Base-by-base conservation (phyloP, 2,888 invertebrate species). In the Nebria salina region DNA sequence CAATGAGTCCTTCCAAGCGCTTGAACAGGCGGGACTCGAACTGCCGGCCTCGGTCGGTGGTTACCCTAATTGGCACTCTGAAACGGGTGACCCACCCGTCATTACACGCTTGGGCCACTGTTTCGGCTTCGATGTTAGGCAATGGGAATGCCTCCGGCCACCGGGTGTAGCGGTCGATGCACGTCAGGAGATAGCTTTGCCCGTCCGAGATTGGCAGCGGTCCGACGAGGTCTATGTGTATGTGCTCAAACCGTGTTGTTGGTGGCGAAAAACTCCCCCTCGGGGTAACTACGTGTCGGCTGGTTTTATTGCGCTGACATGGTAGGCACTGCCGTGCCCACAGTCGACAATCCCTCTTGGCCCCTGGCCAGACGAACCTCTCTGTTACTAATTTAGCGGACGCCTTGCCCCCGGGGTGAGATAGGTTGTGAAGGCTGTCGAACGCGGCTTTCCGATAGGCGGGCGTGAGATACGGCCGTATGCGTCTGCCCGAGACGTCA, bases 61-160 rank as follows among this genome's bases (percentile, higher is more conserved):
- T 85, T 3, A 85, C 76, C n/a, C 77, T 77, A 0, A 83, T 41
- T 0, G 84, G 84, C 1, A 76, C 65, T 8, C 85, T 84, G 64
- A 83, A 84, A 7, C 83, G 82, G 11, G 82, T 77, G 8, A 85
- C 82, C 84, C 83, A 85, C 5, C 25, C 15, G 42, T 20, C 8
- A 73, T 73, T 82, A 41, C 84, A 82, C 6, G 81, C 81, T 2
- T 77, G 73, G 0, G 84, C 84, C 0, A 85, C 82, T 3, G 84
- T 83, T 65, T 65, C 65, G 66, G 83, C 86, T 81, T 84, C 42
- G 43, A 82, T 34, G 77, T 87, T 83, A 13, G 41, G 65, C 0
- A 87, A 9, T 0, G 87, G 86, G 13, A 85, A 77, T 5, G 85
- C 86, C 9, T 84, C 83, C 6, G 85, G 85, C 85, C 85, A 86